Evolutionary conservation across 2,113 vertebrate genomes (phyloP), one percentile per base, ranked within the genome.

Genomic region (Periophthalmodon schlosseri): DNA sequence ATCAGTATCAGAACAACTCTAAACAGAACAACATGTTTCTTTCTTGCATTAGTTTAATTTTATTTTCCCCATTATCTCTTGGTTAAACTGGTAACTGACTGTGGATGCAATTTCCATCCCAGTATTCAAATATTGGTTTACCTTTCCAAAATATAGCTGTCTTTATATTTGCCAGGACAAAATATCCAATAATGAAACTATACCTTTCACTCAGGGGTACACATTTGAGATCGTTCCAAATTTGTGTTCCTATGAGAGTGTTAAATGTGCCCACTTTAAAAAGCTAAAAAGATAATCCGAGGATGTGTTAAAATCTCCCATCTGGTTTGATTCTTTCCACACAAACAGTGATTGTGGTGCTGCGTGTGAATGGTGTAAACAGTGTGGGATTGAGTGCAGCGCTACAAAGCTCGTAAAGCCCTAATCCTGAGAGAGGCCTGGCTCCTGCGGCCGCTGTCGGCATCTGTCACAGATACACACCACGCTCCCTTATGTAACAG

Each of bases 381-480:
- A 81, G 75, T 18, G 68, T 75, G n/a, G 84, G 77, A 83, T 83
- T 84, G 73, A 61, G 79, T 78, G 67, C 56, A 78, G 85, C 77
- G 68, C 65, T 84, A 28, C 14, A 87, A 89, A 75, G 82, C 73
- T 73, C 11, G 47, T 87, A 86, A 85, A 83, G 77, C 52, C 36
- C 68, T 88, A 89, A 89, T 91, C 85, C 82, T 78, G 44, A 10
- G 21, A 79, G 81, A n/a, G 52, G 20, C 20, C 80, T 78, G 88
- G 87, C 86, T 82, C 75, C 82, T 70, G 70, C 81, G 83, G 81
- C 81, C 39, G 36, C 72, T 83, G 82, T 84, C 82, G 82, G 84
- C 84, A 89, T 91, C 88, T 84, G 84, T 91, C 80, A 81, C 79
- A 83, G 86, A 88, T 84, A 78, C 77, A 71, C 72, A 73, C 80